Evolutionary conservation across 2,888 invertebrate species (phyloP), one percentile per base, ranked within the genome.

Genomic region (Agrochola circellaris): DNA sequence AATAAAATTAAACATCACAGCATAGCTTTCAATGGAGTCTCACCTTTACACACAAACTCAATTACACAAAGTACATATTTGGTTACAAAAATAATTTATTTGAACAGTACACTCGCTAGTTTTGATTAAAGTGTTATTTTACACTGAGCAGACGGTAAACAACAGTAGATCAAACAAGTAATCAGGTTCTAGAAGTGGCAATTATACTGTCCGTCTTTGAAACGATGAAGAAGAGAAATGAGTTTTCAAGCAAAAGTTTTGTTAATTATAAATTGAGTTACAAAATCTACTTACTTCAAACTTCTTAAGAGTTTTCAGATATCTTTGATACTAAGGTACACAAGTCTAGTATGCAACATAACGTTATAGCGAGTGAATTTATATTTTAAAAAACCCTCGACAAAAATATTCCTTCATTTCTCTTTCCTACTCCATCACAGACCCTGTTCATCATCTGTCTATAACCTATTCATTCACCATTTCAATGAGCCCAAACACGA

Each of bases 71-170:
- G 60, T 81, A 85, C 77, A 74, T 85, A 87, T 87, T 85, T 87
- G 72, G 72, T 85, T 85, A 87, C 86, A 85, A 87, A 87, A 85
- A 85, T 85, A 85, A 85, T 81, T 81, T 81, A 81, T 87, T 87
- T 76, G 56, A 74, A 85, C 82, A 73, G 13, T 61, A 80, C 72
- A 62, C 65, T 76, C 70, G 42, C 58, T 85, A 85, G 77, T 81
- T 84, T 64, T 84, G 62, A 80, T 80, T 84, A 70, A 66, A 74
- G 38, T 70, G 58, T 70, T 73, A 75, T 75, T 75, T 73, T 60
- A 64, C 58, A 62, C 38, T 30, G 70, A 84, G 45, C 26, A 68
- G 30, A 68, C 51, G 5, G 67, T 74, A 83, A 54, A 78, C 42
- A 83, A 54, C 45, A 3, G 66, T 72, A 61, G 2, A 73, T 69